phyloP scores from a whole-genome alignment of 2,797 vertebrate species.

The Tenualosa thibaudeaui region DNA sequence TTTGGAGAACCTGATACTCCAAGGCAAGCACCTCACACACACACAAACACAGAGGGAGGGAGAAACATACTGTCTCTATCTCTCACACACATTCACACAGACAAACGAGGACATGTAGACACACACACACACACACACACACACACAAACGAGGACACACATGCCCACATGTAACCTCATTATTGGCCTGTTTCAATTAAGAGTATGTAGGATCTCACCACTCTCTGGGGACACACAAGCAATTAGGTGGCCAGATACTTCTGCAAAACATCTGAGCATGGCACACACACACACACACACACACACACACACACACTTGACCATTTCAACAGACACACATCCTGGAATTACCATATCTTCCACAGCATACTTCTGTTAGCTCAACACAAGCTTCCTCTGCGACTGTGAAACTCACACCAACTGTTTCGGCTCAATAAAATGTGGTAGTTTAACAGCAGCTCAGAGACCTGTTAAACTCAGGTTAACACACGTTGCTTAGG shows the following conservation, averaged over 20 bases:
- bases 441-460: neutral
- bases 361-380: neutral
- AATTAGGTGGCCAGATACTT: slow-evolving; percentile 23
- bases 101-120: slow-evolving; percentile 29
- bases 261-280: neutral
- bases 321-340: neutral
- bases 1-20: neutral
- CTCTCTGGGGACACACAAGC: slow-evolving; percentile 29
- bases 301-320: slow-evolving; percentile 23
- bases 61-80: neutral
- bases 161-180: slow-evolving; percentile 43
- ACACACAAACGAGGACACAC: slow-evolving; percentile 1
- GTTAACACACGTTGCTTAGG: neutral
- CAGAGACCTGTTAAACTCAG: neutral
- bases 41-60: neutral
- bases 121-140: neutral
- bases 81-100: slow-evolving; percentile 1
- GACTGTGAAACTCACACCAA: slow-evolving; percentile 6
- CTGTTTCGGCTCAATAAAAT: slow-evolving; percentile 15
- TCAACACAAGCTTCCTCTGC: neutral
- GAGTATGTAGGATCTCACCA: slow-evolving; percentile 43
- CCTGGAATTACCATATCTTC: neutral
- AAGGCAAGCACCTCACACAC: slow-evolving; percentile 23
- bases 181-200: slow-evolving; percentile 58
- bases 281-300: slow-evolving; percentile 5